phyloP scores from a whole-genome alignment of 2,113 vertebrate species.

The Scytalopus superciliaris region DNA sequence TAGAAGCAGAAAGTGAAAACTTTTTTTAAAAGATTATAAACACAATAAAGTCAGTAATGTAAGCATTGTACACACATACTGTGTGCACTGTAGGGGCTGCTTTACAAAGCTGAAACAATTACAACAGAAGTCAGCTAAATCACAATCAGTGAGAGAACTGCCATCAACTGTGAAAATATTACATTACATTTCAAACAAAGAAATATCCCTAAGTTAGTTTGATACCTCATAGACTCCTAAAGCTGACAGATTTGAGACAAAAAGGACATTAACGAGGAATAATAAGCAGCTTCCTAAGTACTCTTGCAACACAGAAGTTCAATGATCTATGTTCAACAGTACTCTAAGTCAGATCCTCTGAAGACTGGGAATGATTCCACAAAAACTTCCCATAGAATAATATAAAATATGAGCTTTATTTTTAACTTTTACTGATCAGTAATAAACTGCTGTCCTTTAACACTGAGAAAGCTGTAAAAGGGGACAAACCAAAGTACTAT shows the following conservation, averaged over 20 bases:
- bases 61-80: not conserved
- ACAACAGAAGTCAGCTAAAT: not conserved
- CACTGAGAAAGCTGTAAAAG: not conserved
- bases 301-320: not conserved
- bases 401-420: not conserved
- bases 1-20: not conserved
- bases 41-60: not conserved
- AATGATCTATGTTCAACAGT: not conserved
- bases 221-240: not conserved
- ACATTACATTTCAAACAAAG: not conserved
- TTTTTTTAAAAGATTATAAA: not conserved
- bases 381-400: not conserved
- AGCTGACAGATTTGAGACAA: not conserved
- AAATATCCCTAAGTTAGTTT: not conserved
- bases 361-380: not conserved
- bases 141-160: not conserved
- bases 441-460: not conserved
- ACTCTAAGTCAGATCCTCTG: not conserved
- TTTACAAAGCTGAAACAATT: not conserved
- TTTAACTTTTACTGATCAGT: not conserved
- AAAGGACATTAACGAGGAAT: not conserved
- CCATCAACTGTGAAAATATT: not conserved
- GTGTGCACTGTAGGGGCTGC: rapidly evolving
- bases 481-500: not conserved
- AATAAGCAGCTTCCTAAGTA: not conserved